phyloP scores from a whole-genome alignment of 2,113 vertebrate species.

The Tinamus guttatus region DNA sequence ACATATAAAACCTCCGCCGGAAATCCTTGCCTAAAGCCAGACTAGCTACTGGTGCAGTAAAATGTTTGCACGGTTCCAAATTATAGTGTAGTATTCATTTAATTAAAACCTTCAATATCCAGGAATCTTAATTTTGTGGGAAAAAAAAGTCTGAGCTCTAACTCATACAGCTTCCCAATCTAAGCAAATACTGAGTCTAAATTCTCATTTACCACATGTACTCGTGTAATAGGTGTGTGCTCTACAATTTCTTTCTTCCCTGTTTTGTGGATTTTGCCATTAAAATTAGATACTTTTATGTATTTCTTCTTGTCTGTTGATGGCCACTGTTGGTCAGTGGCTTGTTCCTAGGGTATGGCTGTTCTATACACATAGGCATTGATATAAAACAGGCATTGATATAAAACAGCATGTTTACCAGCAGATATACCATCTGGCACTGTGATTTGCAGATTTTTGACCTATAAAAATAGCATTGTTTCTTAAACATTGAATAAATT shows the following conservation, averaged over 20 bases:
- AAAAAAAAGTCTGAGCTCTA: neutral
- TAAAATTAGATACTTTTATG: neutral
- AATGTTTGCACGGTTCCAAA: slow-evolving; percentile 42
- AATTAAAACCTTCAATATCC: slow-evolving; percentile 4
- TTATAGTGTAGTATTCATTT: slow-evolving; percentile 17
- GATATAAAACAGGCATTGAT: neutral
- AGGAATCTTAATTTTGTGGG: slow-evolving; percentile 11
- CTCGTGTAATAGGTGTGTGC: neutral
- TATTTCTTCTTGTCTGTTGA: neutral
- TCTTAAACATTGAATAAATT: neutral
- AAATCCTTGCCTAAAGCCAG: slow-evolving; percentile 48
- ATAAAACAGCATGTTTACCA: too few relatives aligned
- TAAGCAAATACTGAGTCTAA: neutral
- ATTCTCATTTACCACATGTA: neutral
- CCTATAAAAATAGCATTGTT: neutral
- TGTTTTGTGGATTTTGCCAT: neutral
- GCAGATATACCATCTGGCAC: neutral
- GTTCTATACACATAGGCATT: neutral
- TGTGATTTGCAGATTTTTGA: neutral
- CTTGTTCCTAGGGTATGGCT: neutral
- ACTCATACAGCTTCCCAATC: neutral
- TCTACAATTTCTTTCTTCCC: neutral
- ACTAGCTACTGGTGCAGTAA: neutral
- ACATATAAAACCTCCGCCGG: neutral
- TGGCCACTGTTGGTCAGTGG: neutral